These are phyloP conservation scores for Eueides isabella DNA, from an alignment of 1,140 invertebrate species.

Conservation along the genomic window DNA sequence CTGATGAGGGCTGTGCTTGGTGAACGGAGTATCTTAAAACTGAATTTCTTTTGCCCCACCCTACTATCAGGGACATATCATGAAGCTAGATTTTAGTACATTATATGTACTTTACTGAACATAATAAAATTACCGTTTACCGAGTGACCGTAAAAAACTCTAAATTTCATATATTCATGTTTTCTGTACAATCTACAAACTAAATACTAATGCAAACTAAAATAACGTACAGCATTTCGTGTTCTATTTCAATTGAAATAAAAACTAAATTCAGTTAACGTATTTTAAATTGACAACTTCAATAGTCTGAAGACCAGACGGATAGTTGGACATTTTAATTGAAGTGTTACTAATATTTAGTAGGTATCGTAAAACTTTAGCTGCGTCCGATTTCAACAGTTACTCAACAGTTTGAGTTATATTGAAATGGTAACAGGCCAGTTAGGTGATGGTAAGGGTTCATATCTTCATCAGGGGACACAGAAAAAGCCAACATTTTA, in stretches of 20 bases:
- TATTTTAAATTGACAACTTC: background rate
- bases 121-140: background rate
- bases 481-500: too few relatives aligned
- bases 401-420: background rate
- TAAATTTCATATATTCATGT: background rate
- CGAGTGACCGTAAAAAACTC: background rate
- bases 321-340: background rate
- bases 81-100: too few relatives aligned
- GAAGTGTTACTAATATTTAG: background rate
- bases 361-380: background rate
- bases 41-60: too few relatives aligned
- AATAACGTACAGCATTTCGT: background rate
- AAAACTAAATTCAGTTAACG: background rate
- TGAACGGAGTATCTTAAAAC: too few relatives aligned
- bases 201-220: too few relatives aligned
- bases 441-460: too few relatives aligned
- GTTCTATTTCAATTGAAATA: background rate
- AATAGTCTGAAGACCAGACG: background rate
- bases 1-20: too few relatives aligned
- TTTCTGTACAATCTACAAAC: too few relatives aligned
- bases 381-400: background rate
- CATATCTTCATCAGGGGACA: too few relatives aligned
- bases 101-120: background rate
- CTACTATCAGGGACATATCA: too few relatives aligned
- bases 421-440: background rate